A percentile compares a stretch with the other conserved stretches of the same genome.
Conservation (phyloP, 2,113 vertebrate species). For the Eclectus roratus region DNA sequence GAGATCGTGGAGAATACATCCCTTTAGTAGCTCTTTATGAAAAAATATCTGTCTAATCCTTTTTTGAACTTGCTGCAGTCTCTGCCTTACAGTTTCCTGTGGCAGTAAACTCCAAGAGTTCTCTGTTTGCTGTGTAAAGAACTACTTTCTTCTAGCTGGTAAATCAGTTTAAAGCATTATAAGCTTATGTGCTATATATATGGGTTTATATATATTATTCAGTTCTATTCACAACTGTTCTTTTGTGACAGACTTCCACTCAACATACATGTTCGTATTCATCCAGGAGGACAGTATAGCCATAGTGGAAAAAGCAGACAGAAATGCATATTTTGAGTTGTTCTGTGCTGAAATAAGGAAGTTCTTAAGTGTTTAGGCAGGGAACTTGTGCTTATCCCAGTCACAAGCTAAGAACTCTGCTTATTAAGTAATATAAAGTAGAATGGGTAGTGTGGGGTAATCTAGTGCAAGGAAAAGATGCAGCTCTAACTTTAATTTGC, state of each 20-base stretch:
- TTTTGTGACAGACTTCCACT: not conserved
- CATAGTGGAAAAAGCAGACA: not conserved
- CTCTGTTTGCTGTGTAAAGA: not conserved
- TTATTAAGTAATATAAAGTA: not conserved
- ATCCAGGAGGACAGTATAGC: not conserved
- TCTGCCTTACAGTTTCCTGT: not conserved
- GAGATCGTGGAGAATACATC: not conserved
- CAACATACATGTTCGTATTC: rapidly evolving
- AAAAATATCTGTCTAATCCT: not conserved
- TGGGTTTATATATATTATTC: not conserved
- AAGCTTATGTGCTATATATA: not conserved
- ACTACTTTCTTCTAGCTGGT: not conserved
- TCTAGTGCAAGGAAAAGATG: not conserved
- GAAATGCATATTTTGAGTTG: not conserved
- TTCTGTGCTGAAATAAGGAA: not conserved
- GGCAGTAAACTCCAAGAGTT: not conserved
- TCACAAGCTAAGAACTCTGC: not conserved
- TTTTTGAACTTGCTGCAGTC: not conserved
- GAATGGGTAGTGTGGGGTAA: not conserved
- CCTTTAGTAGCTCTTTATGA: not conserved
- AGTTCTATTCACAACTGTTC: not conserved
- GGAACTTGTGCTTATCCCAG: not conserved
- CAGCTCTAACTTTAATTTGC: constrained; percentile 31
- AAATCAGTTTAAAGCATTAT: not conserved
- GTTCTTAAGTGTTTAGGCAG: not conserved